These are phyloP conservation scores for Drosophila sucinea DNA, from an alignment of 1,140 invertebrate species.

Conservation along the genomic window DNA sequence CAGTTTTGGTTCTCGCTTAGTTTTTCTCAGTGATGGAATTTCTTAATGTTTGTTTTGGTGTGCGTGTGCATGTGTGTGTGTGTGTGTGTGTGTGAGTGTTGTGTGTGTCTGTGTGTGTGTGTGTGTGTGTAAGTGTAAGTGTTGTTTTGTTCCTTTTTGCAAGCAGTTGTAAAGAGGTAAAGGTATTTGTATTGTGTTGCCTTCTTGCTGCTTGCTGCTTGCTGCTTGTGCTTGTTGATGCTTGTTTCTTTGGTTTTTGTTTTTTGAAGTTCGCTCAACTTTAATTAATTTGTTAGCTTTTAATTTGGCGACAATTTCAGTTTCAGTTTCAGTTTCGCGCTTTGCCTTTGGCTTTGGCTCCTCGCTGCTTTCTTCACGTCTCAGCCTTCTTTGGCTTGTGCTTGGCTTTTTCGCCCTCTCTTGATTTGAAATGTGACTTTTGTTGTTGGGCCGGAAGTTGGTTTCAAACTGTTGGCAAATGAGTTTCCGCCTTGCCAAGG, in stretches of 20 bases:
- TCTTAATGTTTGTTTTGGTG: conserved; percentile 6
- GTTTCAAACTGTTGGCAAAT: conserved; percentile 71
- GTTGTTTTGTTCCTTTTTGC: conserved; percentile 1
- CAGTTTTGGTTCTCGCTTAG: neutral
- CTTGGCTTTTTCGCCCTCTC: neutral
- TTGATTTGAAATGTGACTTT: conserved; percentile 48
- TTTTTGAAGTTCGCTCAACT: conserved; percentile 23
- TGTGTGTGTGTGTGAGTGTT: neutral
- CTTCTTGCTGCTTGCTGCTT: neutral
- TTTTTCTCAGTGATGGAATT: neutral
- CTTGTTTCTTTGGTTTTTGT: neutral
- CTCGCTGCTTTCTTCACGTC: neutral
- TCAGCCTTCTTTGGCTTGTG: neutral
- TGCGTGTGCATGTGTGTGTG: neutral
- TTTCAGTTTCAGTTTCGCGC: conserved; percentile 15
- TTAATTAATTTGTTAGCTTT: conserved; percentile 25
- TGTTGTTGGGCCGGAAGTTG: conserved; percentile 59
- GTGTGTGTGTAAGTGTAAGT: conserved; percentile 1
- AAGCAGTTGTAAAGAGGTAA: conserved; percentile 7
- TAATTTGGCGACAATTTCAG: conserved; percentile 24
- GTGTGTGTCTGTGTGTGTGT: neutral
- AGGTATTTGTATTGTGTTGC: neutral
- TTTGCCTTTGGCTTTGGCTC: neutral
- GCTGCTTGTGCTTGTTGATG: neutral
- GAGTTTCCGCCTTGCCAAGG: conserved; percentile 62